Percentiles rank a stretch among this genome's conserved stretches.
phyloP scores from a whole-genome alignment of 92 coral and sea anemone genomes.

The Porites evermanni region DNA sequence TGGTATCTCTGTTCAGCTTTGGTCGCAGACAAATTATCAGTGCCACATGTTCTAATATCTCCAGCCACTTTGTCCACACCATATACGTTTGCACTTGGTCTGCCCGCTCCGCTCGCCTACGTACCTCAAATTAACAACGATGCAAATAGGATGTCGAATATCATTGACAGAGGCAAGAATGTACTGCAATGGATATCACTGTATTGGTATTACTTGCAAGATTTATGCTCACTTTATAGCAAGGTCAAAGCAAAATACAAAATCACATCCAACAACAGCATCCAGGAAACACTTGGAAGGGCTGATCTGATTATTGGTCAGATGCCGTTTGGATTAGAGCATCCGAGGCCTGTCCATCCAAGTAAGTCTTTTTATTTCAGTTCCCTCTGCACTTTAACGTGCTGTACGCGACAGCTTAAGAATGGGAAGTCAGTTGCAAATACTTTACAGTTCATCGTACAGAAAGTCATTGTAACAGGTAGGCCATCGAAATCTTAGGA shows the following conservation, averaged over 20 bases:
- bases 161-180: constrained; percentile 38
- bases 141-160: not conserved
- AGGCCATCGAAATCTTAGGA: too few species aligned
- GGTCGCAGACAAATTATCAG: constrained; percentile 40
- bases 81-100: not conserved
- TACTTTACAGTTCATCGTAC: too few species aligned
- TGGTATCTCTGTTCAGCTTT: constrained; percentile 47
- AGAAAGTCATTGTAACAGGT: too few species aligned
- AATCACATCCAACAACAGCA: constrained; percentile 54
- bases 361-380: constrained; percentile 6
- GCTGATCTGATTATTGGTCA: constrained; percentile 49
- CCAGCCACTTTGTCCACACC: constrained; percentile 17
- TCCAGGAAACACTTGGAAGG: constrained; percentile 44
- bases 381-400: too few species aligned
- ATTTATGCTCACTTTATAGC: constrained; percentile 7
- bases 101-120: constrained; percentile 38
- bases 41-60: constrained; percentile 46
- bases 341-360: constrained; percentile 36
- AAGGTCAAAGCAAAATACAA: constrained; percentile 32
- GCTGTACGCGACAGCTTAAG: too few species aligned
- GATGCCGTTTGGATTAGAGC: constrained; percentile 27
- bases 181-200: not conserved
- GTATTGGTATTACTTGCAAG: not conserved
- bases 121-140: constrained; percentile 20
- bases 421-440: too few species aligned